Conservation (phyloP, 2,113 vertebrate genomes). For the Tragelaphus imberbis region DNA sequence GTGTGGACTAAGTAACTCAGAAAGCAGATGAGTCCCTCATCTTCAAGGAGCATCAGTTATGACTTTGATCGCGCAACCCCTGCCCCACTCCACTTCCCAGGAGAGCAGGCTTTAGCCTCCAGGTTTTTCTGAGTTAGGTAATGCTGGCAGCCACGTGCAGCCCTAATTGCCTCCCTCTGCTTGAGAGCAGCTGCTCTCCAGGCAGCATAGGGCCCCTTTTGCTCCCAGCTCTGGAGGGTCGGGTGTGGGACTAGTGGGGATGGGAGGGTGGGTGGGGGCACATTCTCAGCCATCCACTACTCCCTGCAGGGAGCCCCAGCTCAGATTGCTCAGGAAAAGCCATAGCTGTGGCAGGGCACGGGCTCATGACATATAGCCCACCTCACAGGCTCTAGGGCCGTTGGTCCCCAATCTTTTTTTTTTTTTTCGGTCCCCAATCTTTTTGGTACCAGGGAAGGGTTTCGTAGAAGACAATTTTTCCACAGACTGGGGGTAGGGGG, state of each 20-base stretch:
- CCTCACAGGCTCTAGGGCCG: not conserved
- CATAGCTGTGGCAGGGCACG: too few relatives aligned
- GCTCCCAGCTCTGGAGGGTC: not conserved
- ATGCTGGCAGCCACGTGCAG: not conserved
- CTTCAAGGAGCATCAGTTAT: not conserved
- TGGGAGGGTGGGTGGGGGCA: accelerated
- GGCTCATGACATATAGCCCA: not conserved
- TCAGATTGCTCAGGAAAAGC: not conserved
- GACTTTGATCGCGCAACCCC: not conserved
- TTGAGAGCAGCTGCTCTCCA: not conserved
- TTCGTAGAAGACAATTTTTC: not conserved
- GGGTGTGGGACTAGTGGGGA: not conserved
- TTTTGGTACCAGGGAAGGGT: not conserved
- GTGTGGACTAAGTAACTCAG: not conserved
- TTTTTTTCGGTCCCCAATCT: not conserved
- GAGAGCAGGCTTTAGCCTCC: not conserved
- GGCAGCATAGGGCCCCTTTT: not conserved
- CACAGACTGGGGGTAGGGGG: not conserved
- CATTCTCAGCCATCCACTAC: not conserved
- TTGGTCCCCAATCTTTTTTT: not conserved
- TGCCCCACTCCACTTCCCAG: accelerated
- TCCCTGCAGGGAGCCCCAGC: not conserved
- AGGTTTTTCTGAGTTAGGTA: not conserved
- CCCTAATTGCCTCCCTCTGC: not conserved
- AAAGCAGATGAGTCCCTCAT: not conserved